Base-by-base conservation (phyloP, 2,797 vertebrate genomes). In the Poeciliopsis infans region DNA sequence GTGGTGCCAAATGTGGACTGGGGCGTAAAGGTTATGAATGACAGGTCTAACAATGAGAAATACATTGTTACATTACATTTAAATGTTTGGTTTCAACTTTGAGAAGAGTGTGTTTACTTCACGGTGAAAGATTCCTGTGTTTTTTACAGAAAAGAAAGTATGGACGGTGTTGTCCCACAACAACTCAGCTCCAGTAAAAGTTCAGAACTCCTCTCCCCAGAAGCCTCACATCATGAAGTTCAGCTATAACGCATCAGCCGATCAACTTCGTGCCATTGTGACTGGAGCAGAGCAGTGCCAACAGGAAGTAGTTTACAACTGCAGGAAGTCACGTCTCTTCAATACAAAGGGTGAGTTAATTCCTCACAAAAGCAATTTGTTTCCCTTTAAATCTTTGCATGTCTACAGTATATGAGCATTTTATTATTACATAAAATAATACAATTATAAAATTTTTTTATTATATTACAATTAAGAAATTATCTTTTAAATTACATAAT, bases 151-250 rank as follows among this genome's bases (percentile, higher is more conserved):
- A 81, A 97, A 98, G 86, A 97, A 96, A 91, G 97, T 97, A 74
- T 99, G 97, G 98, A 99, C 97, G 0, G 91, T 95, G 1, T 83
- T 99, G 80, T 88, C 92, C 25, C 98, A 99, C 95, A 98, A 98
- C 94, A 96, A 80, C 93, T 96, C 95, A 0, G 93, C 95, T 53
- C 88, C 97, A 1, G 96, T 96, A 15, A 91, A 82, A 4, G 97
- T 98, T 57, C 95, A 80, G 53, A 96, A 96, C n/a, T 94, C 96
- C 1, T 91, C 91, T 2, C 79, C 89, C 0, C 90, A 92, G 80
- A 96, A 94, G 45, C 97, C 97, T 0, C 96, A 97, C 78, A 8
- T 91, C 75, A 94, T 94, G 92, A 91, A 51, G 79, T 94, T 99
- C 79, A 95, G 96, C 95, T 99, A 99, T 78, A 95, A 95, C 85